Evolutionary conservation across 2,113 vertebrate species (phyloP).

Genomic region (Ciconia boyciana): DNA sequence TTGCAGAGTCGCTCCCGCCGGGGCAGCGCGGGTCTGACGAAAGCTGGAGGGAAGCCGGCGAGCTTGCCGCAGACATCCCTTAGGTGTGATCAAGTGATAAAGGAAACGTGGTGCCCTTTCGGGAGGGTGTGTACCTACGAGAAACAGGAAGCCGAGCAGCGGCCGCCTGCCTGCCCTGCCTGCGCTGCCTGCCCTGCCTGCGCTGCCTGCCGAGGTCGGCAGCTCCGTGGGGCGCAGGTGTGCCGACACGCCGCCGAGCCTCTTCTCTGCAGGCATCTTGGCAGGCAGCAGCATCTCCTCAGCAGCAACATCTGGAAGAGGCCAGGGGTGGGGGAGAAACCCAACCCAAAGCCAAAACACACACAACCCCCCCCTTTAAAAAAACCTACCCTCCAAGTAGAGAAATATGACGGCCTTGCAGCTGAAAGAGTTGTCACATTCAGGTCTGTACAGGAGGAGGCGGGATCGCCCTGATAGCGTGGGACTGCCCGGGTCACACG

Average conservation of each 20-base stretch:
- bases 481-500: slow-evolving; percentile 67
- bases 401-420: slow-evolving; percentile 84
- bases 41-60: background rate
- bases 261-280: slow-evolving; percentile 34
- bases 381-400: slow-evolving; percentile 1
- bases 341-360: slow-evolving; percentile 14
- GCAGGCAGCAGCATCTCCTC: background rate
- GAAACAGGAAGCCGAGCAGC: slow-evolving; percentile 75
- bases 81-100: slow-evolving; percentile 75
- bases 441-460: slow-evolving; percentile 90
- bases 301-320: slow-evolving; percentile 18
- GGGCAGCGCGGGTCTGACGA: background rate
- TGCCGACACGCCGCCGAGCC: slow-evolving; percentile 27
- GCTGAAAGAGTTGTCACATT: slow-evolving; percentile 91
- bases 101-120: slow-evolving; percentile 74
- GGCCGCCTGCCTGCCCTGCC: slow-evolving; percentile 16
- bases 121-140: slow-evolving; percentile 76
- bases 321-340: background rate
- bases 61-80: slow-evolving; percentile 30
- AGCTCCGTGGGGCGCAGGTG: slow-evolving; percentile 69
- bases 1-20: background rate
- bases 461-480: slow-evolving; percentile 88
- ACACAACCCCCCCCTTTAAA: background rate
- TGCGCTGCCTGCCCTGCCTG: slow-evolving; percentile 14
- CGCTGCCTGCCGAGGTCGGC: slow-evolving; percentile 34